Evolutionary conservation across 2,797 vertebrate species (phyloP), one percentile per base, ranked within the genome.

Genomic region (Etheostoma nigrum): DNA sequence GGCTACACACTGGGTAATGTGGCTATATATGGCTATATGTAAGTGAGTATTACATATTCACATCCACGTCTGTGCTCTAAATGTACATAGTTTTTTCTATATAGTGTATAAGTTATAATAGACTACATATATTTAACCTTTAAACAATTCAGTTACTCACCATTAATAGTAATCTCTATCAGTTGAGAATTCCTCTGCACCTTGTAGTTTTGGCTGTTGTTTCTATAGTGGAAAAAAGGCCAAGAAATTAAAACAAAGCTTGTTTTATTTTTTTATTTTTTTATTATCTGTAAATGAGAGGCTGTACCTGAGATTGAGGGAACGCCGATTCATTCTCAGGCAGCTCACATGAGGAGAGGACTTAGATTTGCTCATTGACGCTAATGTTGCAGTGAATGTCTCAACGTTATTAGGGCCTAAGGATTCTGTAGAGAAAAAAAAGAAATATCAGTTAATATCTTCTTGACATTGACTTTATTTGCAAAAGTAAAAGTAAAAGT

Each of bases 291-390:
- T 44, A 44, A 12, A 23, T 40, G 6, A 69, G 18, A 48, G 13
- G 19, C 67, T 76, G 61, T 85, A 93, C 92, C 93, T 88, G 57
- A 91, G 76, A 48, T 91, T 94, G 60, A 94, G 86, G 44, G 91
- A 93, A 1, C 71, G 88, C 59, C 69, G 70, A 33, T 67, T 90
- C 84, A 67, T 88, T 74, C 72, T 73, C 14, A 87, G 55, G 59
- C 81, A 91, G 85, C 82, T 89, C 65, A 93, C 86, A n/a, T 91
- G 88, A 72, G 90, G 90, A 64, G 90, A 89, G 0, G 83, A 93
- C 0, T 27, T 91, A 3, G 88, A 93, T 80, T 89, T 91, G 78
- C 83, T 94, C 85, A 92, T 89, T 59, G 91, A 76, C 55, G 76
- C 68, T 45, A 90, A 84, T 9, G 90, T 87, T 45, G 83, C 87